phyloP scores from a whole-genome alignment of 1,140 invertebrate genomes.

The Protaetia brevitarsis region DNA sequence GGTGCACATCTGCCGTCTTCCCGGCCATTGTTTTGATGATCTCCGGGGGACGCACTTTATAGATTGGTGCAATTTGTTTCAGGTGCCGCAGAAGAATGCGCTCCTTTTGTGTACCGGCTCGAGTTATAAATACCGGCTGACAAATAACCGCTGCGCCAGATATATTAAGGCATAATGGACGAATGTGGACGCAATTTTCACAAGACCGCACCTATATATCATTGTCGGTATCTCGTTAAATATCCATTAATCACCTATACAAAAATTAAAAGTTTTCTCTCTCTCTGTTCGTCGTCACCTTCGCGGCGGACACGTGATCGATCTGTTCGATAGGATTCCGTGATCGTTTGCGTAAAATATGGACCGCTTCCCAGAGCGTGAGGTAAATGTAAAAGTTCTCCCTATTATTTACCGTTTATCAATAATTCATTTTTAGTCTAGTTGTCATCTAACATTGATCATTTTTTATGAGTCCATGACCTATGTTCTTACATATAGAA shows the following conservation, averaged over 20 bases:
- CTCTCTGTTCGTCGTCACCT: background rate
- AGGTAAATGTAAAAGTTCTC: too few relatives aligned
- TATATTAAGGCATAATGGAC: slow-evolving; percentile 17
- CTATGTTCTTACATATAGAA: too few relatives aligned
- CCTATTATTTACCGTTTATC: too few relatives aligned
- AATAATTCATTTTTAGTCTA: too few relatives aligned
- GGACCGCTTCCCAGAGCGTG: too few relatives aligned
- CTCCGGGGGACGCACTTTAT: slow-evolving; percentile 13
- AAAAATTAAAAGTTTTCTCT: slow-evolving; percentile 21
- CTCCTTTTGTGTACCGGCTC: slow-evolving; percentile 18
- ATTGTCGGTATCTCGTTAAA: slow-evolving; percentile 16
- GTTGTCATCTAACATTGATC: too few relatives aligned
- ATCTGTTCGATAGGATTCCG: slow-evolving; percentile 15
- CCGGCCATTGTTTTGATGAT: slow-evolving; percentile 10
- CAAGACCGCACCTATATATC: slow-evolving; percentile 7
- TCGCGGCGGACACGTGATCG: too few relatives aligned
- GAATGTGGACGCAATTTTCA: slow-evolving; percentile 14
- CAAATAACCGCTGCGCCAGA: slow-evolving; percentile 8
- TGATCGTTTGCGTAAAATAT: too few relatives aligned
- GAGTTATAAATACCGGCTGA: slow-evolving; percentile 15
- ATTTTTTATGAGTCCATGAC: too few relatives aligned
- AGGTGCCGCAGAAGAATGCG: slow-evolving; percentile 10
- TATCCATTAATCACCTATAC: slow-evolving; percentile 19
- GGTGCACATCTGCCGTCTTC: slow-evolving; percentile 14
- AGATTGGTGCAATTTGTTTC: slow-evolving; percentile 13